These are phyloP conservation scores for Vicugna pacos DNA, from an alignment of 2,113 vertebrate genomes.

Conservation along the genomic window DNA sequence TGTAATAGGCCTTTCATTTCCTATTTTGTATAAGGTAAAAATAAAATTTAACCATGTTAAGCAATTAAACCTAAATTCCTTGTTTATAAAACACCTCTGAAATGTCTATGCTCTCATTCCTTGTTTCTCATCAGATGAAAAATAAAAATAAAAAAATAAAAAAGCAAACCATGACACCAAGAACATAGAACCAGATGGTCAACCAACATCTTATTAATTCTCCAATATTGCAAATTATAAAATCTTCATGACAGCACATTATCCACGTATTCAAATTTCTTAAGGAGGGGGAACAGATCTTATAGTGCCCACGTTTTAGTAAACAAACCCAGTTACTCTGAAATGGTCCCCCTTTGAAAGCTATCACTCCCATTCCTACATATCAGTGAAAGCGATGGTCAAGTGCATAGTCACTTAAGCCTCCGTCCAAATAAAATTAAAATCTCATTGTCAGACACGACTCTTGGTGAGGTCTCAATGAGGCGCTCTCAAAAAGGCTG, in stretches of 20 bases:
- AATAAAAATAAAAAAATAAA: constrained; percentile 44
- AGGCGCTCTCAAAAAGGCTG: not conserved
- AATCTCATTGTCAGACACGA: not conserved
- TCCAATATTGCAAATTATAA: constrained; percentile 71
- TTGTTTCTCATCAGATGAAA: constrained; percentile 51
- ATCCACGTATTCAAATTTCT: constrained; percentile 50
- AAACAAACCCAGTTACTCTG: constrained; percentile 56
- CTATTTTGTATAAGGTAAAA: not conserved
- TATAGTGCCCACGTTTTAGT: constrained; percentile 30
- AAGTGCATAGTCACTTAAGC: not conserved
- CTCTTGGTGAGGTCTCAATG: not conserved
- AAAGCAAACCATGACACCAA: constrained; percentile 50
- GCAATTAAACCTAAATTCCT: constrained; percentile 42
- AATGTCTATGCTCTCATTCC: constrained; percentile 41
- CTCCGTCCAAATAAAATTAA: not conserved
- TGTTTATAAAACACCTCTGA: constrained; percentile 58
- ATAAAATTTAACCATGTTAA: constrained; percentile 19
- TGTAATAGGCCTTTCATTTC: not conserved
- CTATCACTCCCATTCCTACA: not conserved
- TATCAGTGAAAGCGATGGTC: not conserved
- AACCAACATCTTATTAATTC: constrained; percentile 69
- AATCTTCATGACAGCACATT: constrained; percentile 50
- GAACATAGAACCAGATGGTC: constrained; percentile 77
- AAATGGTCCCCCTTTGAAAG: constrained; percentile 52
- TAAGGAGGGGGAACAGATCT: not conserved